Base-by-base conservation (phyloP, 2,113 vertebrate genomes). In the Hippocampus mohnikei region DNA sequence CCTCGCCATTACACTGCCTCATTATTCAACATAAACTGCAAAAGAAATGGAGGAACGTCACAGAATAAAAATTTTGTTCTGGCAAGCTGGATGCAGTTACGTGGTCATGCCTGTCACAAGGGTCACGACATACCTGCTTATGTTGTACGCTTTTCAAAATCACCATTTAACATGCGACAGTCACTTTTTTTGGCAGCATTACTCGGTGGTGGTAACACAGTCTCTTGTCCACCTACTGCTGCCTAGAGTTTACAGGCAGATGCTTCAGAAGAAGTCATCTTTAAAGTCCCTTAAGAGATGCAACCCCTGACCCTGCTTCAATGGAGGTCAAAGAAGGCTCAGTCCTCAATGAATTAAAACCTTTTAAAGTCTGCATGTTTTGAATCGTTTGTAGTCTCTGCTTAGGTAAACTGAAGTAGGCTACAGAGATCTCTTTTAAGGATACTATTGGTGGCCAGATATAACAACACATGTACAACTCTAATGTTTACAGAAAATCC, bases 321-420 rank as follows among this genome's bases (percentile, higher is more conserved):
- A 71, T 85, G 73, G 85, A 85, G 84, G 89, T 90, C 89, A 90
- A 85, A 55, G 76, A 88, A 91, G 89, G 85, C 85, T 85, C 87
- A 82, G 86, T 79, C 87, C 83, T 71, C 68, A 81, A 78, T 77
- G 84, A 81, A 88, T 84, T 5, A 91, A 92, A 91, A 73, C 78
- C 1, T 83, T 84, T 85, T 71, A 81, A 89, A 85, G 78, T 79
- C 53, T 44, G 70, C 74, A 52, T 3, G 41, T 77, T 81, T 81
- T 78, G 70, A 69, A 80, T 70, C 25, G 52, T 75, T 71, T 69
- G 48, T 20, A 66, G 74, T 72, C 18, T 8, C 13, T 0, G 66
- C 66, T 64, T 40, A 29, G 25, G 37, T 18, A 52, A 66, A 61
- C 41, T 63, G 16, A 50, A 73, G 70, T 52, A 23, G 52, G 37